Evolutionary conservation across 2,797 vertebrate species (phyloP).

Genomic region (Yasuhikotakia modesta): DNA sequence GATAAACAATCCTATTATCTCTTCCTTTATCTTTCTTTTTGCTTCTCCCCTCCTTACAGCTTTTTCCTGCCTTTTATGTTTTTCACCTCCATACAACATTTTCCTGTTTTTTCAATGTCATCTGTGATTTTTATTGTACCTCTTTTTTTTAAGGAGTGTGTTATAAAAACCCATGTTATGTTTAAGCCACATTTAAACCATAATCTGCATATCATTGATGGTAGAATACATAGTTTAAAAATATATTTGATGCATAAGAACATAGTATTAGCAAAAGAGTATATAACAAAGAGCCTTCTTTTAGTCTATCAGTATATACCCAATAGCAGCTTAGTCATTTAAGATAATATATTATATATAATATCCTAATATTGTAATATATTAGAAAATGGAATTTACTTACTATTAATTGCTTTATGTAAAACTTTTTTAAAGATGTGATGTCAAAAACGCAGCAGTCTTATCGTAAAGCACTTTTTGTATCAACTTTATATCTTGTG

Average conservation of each 20-base stretch:
- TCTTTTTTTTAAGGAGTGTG: neutral
- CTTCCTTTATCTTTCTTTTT: slow-evolving; percentile 9
- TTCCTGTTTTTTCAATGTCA: neutral
- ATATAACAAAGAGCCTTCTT: no score
- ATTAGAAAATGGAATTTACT: no score
- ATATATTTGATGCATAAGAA: no score
- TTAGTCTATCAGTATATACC: no score
- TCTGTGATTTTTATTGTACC: neutral
- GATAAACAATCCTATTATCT: slow-evolving; percentile 29
- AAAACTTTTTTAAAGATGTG: neutral
- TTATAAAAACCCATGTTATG: neutral
- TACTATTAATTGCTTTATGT: neutral
- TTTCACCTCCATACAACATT: neutral
- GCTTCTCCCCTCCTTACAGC: neutral
- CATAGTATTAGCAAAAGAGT: no score
- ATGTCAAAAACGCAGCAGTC: no score
- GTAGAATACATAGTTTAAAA: no score
- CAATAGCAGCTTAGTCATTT: no score
- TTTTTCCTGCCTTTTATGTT: neutral
- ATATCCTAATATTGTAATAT: no score
- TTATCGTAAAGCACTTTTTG: neutral
- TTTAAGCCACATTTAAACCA: neutral
- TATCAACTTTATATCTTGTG: neutral
- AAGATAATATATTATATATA: no score
- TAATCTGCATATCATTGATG: no score